Conservation (phyloP, 2,113 vertebrate species). For the Dasyurus viverrinus region DNA sequence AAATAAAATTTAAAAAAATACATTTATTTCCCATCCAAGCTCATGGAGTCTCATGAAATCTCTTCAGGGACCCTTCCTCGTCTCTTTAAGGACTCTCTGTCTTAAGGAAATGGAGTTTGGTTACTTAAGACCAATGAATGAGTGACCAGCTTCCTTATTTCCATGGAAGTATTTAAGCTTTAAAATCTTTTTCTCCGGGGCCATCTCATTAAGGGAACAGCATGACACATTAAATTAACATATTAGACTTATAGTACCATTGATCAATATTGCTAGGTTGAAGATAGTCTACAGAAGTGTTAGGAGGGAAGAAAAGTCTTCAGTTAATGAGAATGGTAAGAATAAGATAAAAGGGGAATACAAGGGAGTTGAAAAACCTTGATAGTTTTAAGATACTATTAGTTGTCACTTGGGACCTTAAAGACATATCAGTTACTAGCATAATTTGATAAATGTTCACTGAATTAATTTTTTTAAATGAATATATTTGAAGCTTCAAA, state of each 20-base stretch:
- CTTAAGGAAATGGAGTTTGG: background rate
- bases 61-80: background rate
- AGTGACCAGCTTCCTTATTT: background rate
- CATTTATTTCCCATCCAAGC: background rate
- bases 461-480: background rate
- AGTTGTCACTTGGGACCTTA: constrained; percentile 30
- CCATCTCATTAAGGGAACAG: constrained; percentile 53
- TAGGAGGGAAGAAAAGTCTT: constrained; percentile 37
- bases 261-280: constrained; percentile 29
- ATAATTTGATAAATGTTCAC: background rate
- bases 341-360: constrained; percentile 35
- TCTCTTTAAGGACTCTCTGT: background rate
- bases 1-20: background rate
- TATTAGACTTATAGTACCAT: constrained; percentile 56
- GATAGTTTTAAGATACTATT: constrained; percentile 50
- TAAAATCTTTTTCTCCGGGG: constrained; percentile 37
- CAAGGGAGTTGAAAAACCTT: constrained; percentile 30
- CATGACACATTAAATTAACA: constrained; percentile 54
- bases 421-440: constrained; percentile 26
- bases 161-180: constrained; percentile 39
- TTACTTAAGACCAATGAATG: constrained; percentile 21
- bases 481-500: constrained; percentile 68
- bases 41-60: background rate
- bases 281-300: background rate
- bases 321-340: constrained; percentile 30